phyloP scores from a whole-genome alignment of 2,888 invertebrate species.

The Aphidius colemani region DNA sequence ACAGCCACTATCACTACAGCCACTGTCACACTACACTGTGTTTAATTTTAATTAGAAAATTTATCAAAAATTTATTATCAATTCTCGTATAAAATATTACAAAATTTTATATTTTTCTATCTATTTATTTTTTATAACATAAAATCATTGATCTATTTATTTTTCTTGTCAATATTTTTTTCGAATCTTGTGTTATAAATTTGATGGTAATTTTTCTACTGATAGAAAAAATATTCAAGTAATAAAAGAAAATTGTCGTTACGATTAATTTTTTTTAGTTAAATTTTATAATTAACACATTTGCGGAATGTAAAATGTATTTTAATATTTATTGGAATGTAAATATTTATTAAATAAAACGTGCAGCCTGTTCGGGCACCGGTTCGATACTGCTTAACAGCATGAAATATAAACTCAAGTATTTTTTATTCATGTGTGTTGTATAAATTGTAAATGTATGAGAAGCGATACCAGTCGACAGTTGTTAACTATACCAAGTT shows the following conservation, averaged over 20 bases:
- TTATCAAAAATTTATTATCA: too few relatives aligned
- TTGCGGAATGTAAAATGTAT: constrained; percentile 40
- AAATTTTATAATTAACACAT: constrained; percentile 39
- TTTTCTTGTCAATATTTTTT: too few relatives aligned
- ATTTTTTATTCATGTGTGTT: constrained; percentile 15
- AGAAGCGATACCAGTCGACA: constrained; percentile 19
- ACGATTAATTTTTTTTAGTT: background rate
- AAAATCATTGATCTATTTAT: too few relatives aligned
- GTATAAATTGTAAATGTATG: constrained; percentile 10
- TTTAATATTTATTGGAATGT: constrained; percentile 33
- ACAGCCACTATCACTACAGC: background rate
- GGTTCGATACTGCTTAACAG: constrained; percentile 56
- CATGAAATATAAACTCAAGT: constrained; percentile 16
- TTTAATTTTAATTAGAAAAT: background rate
- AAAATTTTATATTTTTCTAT: too few relatives aligned
- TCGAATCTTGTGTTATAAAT: too few relatives aligned
- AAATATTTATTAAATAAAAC: constrained; percentile 42
- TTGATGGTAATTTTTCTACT: too few relatives aligned
- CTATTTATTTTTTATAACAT: too few relatives aligned
- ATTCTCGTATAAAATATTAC: too few relatives aligned
- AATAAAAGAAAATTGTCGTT: background rate
- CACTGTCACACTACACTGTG: background rate
- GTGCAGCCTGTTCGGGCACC: constrained; percentile 49
- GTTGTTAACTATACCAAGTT: background rate
- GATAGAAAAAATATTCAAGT: too few relatives aligned